Base-by-base conservation (phyloP, 1,140 invertebrate genomes). In the Campodea augens region DNA sequence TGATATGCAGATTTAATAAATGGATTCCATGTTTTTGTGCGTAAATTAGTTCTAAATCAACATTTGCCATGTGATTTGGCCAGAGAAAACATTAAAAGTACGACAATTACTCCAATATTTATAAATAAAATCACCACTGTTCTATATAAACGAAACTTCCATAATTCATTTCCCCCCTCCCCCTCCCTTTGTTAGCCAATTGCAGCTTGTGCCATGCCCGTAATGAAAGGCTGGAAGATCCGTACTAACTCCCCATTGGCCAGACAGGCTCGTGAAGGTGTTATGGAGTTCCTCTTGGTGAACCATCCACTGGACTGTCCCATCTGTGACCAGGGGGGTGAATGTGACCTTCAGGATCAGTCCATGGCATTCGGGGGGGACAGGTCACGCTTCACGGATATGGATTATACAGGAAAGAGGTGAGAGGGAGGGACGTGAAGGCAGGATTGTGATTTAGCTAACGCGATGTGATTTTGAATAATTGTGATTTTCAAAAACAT, bases 171-270 rank as follows among this genome's bases (percentile, higher is more conserved):
- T n/a, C n/a, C n/a, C n/a, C n/a, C n/a, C n/a, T n/a, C n/a, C n/a
- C n/a, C 36, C 39, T 38, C 49, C 41, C 73, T 69, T 36, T 72
- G 75, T 10, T 73, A 96, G 73, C 96, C 95, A 4, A 84, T 98
- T n/a, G 96, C 96, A 38, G 93, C 93, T 5, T 99, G 95, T 68
- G 95, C 96, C 2, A 98, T 98, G 93, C 96, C 96, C 13, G 95
- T 98, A 0, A 97, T 98, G 90, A 98, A 98, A 66, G 96, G 95
- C 3, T 81, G 78, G 87, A 75, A 81, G 53, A 80, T 99, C 10
- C 98, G 98, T 65, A 98, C 96, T 18, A 88, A 98, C 59, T 98
- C 93, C 0, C 85, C 91, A 51, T 69, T 96, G 60, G 93, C 92
- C 0, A 76, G 77, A 40, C 91, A 88, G 65, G 96, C 95, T 5